phyloP scores from a whole-genome alignment of 2,113 vertebrate genomes.

The Notechis scutatus region DNA sequence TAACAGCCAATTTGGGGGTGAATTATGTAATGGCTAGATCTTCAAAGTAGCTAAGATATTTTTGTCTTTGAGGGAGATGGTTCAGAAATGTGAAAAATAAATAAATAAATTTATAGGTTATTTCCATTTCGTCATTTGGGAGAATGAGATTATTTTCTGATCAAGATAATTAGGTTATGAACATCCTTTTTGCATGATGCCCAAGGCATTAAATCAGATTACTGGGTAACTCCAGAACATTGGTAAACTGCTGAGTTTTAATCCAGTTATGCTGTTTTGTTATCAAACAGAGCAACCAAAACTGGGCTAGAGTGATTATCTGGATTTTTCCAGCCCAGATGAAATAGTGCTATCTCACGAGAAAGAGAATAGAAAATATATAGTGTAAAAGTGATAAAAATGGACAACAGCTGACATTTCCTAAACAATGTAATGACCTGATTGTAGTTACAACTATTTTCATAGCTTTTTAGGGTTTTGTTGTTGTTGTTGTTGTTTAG shows the following conservation, averaged over 20 bases:
- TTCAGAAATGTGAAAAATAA: background rate
- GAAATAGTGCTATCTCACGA: background rate
- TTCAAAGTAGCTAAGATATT: background rate
- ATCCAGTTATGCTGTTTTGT: background rate
- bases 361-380: background rate
- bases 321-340: background rate
- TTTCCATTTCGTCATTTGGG: background rate
- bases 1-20: background rate
- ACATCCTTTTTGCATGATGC: background rate
- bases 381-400: background rate
- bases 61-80: background rate
- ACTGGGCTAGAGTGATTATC: background rate
- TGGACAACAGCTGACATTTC: background rate
- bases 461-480: background rate
- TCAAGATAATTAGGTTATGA: background rate
- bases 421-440: background rate
- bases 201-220: background rate
- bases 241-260: background rate
- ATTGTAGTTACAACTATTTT: background rate
- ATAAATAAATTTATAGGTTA: background rate
- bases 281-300: background rate
- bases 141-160: background rate
- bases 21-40: background rate
- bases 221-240: background rate
- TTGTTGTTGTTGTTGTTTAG: background rate